phyloP scores from a whole-genome alignment of 1,140 invertebrate species.

The Drosophila ficusphila region DNA sequence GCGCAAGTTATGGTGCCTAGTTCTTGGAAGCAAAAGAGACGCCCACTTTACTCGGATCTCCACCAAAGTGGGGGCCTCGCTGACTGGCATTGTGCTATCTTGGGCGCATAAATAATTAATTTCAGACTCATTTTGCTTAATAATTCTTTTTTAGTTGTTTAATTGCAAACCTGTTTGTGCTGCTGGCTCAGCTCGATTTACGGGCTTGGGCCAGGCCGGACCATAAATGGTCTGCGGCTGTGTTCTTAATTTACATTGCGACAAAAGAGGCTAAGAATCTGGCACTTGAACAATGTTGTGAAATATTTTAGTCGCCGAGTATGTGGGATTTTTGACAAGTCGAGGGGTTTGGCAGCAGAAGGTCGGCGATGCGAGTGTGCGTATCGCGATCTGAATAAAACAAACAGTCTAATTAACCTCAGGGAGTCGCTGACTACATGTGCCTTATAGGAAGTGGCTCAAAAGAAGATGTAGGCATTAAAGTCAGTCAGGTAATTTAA shows the following conservation, averaged over 20 bases:
- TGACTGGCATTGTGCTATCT: constrained; percentile 53
- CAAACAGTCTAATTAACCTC: constrained; percentile 18
- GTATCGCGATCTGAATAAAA: constrained; percentile 3
- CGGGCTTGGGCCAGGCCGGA: constrained; percentile 34
- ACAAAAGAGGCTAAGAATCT: constrained; percentile 49
- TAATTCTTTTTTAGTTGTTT: constrained; percentile 69
- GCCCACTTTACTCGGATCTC: constrained; percentile 45
- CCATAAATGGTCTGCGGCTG: constrained; percentile 64
- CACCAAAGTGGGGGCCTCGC: constrained; percentile 24
- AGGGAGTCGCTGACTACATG: not conserved
- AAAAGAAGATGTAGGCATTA: not conserved
- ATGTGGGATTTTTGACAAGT: constrained; percentile 49
- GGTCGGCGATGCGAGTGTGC: constrained; percentile 4
- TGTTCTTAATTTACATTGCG: constrained; percentile 70
- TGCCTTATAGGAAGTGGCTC: not conserved
- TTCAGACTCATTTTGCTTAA: constrained; percentile 66
- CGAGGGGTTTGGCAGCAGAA: constrained; percentile 34
- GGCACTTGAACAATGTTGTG: constrained; percentile 61
- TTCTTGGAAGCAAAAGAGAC: constrained; percentile 44
- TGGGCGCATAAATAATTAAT: constrained; percentile 78
- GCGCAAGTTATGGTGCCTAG: constrained; percentile 51
- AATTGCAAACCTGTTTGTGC: constrained; percentile 73
- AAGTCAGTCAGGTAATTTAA: too few relatives aligned
- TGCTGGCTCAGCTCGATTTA: constrained; percentile 1
- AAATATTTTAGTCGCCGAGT: constrained; percentile 61